Percentiles rank a stretch among this genome's conserved stretches.
phyloP scores from a whole-genome alignment of 2,113 vertebrate genomes.

The Ploceus nigricollis region DNA sequence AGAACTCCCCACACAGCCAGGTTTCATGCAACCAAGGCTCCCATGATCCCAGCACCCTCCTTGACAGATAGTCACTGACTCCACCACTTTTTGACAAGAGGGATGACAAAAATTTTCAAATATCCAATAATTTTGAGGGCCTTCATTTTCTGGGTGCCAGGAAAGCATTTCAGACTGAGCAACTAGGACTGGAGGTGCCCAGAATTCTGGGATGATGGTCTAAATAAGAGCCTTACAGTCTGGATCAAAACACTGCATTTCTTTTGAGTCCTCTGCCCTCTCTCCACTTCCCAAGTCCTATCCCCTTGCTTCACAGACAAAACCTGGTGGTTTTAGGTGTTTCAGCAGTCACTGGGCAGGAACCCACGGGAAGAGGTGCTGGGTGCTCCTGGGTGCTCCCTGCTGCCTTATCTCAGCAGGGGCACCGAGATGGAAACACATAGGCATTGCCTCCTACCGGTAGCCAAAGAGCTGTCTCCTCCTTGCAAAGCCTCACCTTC shows the following conservation, averaged over 20 bases:
- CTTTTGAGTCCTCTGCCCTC: not conserved
- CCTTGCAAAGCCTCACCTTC: not conserved
- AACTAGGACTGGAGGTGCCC: not conserved
- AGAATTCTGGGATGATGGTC: not conserved
- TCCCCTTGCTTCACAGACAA: not conserved
- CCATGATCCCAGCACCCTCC: fast-evolving
- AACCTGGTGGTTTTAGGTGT: not conserved
- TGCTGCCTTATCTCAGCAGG: fast-evolving
- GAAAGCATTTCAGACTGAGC: not conserved
- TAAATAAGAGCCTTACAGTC: not conserved
- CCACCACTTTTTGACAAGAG: not conserved
- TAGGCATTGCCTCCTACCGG: not conserved
- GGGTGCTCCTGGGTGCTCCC: not conserved
- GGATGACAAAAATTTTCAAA: not conserved
- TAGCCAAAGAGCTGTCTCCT: not conserved
- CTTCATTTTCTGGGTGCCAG: fast-evolving
- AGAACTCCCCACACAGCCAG: fast-evolving
- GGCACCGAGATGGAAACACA: not conserved
- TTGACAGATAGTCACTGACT: not conserved
- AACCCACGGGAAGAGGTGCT: fast-evolving
- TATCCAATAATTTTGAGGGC: not conserved
- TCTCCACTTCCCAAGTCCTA: not conserved
- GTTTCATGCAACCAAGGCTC: fast-evolving
- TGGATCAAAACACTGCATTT: not conserved
- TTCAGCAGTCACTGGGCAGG: fast-evolving